Evolutionary conservation across 2,797 vertebrate genomes (phyloP), one percentile per base, ranked within the genome.

Genomic region (Nannoperca australis): DNA sequence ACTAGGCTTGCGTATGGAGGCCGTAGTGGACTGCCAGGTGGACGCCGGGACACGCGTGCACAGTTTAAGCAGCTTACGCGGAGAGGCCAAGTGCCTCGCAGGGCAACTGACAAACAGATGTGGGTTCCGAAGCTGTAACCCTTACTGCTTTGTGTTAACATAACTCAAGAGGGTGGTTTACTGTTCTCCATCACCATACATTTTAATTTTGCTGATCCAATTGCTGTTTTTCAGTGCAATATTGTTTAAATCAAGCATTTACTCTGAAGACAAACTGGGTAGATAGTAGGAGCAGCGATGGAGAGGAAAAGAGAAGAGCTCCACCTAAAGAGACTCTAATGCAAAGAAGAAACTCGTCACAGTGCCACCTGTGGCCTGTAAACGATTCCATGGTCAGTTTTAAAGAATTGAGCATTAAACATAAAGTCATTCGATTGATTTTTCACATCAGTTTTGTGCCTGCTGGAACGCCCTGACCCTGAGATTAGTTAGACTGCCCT

Each of bases 1-100:
- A 88, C 77, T 40, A 12, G 62, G 70, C 70, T 63, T 40, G 24
- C 24, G 49, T 63, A 40, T 17, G 12, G 40, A 66, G 47, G 17
- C 32, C 2, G 42, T 30, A 40, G 47, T 34, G 9, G 8, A n/a
- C 51, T 64, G 69, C 60, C 69, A 78, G 75, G 79, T 78, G 68
- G 20, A 74, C 40, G 50, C 50, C 76, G 44, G 56, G 53, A 71
- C 68, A 55, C 27, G 6, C 8, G 15, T 34, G 59, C 13, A 14
- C 47, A n/a, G 40, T 74, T 67, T 61, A 80, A 82, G 70, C 63
- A 38, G 81, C 69, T 84, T 71, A 76, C 2, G 47, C 24, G 7
- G 24, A 13, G 24, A 64, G 15, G 55, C 42, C 3, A 51, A 58
- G 27, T 24, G 18, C 17, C 44, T 55, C 0, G 2, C 2, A 1